These are phyloP conservation scores for Drosophila repletoides DNA, from an alignment of 1,140 invertebrate species.

Conservation along the genomic window DNA sequence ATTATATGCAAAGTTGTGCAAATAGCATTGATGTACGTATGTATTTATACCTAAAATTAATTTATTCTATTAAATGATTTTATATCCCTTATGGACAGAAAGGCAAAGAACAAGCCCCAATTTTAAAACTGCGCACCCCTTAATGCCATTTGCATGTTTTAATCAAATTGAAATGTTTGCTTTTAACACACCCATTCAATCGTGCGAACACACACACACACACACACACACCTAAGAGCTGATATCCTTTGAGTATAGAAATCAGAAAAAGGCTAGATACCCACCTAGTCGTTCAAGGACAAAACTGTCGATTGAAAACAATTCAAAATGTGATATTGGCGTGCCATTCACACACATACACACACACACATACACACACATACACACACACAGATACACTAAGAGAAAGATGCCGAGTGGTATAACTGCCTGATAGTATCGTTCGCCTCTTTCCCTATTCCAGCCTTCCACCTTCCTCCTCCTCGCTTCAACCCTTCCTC, in stretches of 20 bases:
- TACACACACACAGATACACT: neutral
- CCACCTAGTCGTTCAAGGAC: slow-evolving; percentile 48
- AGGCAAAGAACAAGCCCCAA: too few relatives aligned
- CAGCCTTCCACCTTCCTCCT: too few relatives aligned
- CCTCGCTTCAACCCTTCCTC: neutral
- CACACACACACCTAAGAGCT: neutral
- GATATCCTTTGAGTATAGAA: slow-evolving; percentile 7
- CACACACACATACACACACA: slow-evolving; percentile 1
- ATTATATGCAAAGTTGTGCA: too few relatives aligned
- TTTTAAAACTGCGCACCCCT: neutral
- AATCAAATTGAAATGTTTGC: slow-evolving; percentile 57
- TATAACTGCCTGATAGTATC: slow-evolving; percentile 6
- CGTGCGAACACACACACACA: slow-evolving; percentile 4
- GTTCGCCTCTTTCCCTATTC: neutral
- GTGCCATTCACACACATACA: slow-evolving; percentile 14
- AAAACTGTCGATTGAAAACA: slow-evolving; percentile 54
- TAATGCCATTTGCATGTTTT: slow-evolving; percentile 64
- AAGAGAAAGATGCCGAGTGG: neutral
- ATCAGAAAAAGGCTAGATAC: slow-evolving; percentile 30
- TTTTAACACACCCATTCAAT: slow-evolving; percentile 13
- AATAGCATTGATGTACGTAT: too few relatives aligned
- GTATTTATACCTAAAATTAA: too few relatives aligned
- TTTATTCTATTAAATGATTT: too few relatives aligned
- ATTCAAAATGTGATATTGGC: slow-evolving; percentile 62
- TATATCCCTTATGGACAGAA: too few relatives aligned